phyloP scores from a whole-genome alignment of 2,113 vertebrate species.

The Sigmodon hispidus region DNA sequence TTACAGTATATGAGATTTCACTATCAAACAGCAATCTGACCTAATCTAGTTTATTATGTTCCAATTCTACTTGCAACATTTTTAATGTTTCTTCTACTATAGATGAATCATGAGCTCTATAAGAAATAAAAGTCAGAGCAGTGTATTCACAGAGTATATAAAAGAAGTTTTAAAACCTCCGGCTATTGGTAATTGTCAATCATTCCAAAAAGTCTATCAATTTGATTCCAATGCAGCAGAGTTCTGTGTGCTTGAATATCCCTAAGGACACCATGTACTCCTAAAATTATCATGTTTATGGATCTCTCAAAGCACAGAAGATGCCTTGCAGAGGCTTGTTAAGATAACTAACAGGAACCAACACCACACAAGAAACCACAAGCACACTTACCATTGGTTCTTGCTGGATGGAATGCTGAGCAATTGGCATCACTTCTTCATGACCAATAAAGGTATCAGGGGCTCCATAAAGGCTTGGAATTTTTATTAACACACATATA shows the following conservation, averaged over 20 bases:
- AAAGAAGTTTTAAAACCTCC: conserved; percentile 75
- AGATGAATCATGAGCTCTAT: conserved; percentile 46
- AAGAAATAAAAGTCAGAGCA: conserved; percentile 48
- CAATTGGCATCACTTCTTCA: background rate
- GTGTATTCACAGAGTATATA: conserved; percentile 1
- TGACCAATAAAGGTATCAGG: background rate
- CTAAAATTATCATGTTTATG: conserved; percentile 44
- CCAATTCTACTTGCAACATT: conserved; percentile 41
- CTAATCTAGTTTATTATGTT: background rate
- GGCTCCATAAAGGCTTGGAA: background rate
- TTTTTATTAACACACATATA: background rate
- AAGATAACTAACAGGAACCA: conserved; percentile 14
- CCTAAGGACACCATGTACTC: conserved; percentile 66
- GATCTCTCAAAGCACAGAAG: conserved; percentile 29
- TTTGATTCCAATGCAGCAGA: conserved; percentile 69
- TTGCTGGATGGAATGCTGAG: background rate
- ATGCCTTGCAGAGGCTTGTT: background rate
- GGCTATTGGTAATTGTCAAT: conserved; percentile 78
- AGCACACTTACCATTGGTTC: background rate
- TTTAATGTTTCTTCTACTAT: background rate
- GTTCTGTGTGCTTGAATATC: conserved; percentile 66
- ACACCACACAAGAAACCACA: background rate
- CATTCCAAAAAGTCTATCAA: conserved; percentile 74
- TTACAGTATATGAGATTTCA: background rate
- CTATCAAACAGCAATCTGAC: conserved; percentile 41